Base-by-base conservation (phyloP, 2,113 vertebrate species). In the Vulpes vulpes region DNA sequence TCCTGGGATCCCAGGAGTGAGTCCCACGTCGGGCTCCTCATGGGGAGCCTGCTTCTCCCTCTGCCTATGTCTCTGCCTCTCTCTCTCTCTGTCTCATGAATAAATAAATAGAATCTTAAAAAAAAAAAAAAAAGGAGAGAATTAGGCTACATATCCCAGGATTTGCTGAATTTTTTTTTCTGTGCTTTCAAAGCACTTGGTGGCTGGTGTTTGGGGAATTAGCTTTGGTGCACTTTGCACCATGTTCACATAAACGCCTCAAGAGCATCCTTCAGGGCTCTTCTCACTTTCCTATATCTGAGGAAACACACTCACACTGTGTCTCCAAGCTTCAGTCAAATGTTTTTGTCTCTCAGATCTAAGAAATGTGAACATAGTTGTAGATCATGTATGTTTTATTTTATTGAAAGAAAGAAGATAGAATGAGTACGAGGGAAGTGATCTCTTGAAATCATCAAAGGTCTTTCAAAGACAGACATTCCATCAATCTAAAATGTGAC, bases 371-470 rank as follows among this genome's bases (percentile, higher is more conserved):
- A 32, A 69, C 19, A 49, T 64, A 65, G 4, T 74, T 87, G 19
- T 89, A n/a, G 22, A n/a, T 38, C 20, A 35, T 5, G 12, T 64
- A 3, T 35, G 14, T 88, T 79, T 87, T 51, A 43, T 43, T 49
- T 76, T 23, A 55, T 87, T 69, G 65, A 91, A 83, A 51, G 49
- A 53, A 89, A 64, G 62, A 65, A 79, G 74, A 83, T 32, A 82
- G 59, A 90, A 80, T 73, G 32, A 49, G 10, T 95, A 80, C 60
- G 57, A 95, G 51, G 53, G 35, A 89, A 85, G 38, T 89, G 81
- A 74, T 67, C 19, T 16, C 94, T 69, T 89, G 94, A 95, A n/a
- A 69, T 38, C 7, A 69, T 85, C 71, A 76, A 67, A 85, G 20
- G 1, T 62, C 53, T 81, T 92, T 60, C 11, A 64, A 60, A 67